Conservation (phyloP, 2,888 invertebrate species). For the Gerosis bhagava region DNA sequence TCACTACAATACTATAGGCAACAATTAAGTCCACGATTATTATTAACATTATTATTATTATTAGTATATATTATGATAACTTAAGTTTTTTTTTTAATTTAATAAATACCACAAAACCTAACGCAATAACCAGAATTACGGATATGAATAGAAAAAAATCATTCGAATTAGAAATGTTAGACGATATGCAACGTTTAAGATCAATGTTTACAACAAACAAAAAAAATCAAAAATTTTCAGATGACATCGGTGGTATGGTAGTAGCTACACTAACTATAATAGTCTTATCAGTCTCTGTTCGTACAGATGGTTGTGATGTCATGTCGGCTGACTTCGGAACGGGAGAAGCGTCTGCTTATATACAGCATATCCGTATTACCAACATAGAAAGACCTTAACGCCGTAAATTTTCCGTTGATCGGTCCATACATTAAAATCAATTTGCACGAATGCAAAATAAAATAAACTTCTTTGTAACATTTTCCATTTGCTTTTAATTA, state of each 20-base stretch:
- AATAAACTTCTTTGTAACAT: no score
- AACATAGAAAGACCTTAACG: no score
- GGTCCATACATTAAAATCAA: no score
- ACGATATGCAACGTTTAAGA: constrained; percentile 81
- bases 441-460: no score
- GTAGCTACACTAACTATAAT: constrained; percentile 40
- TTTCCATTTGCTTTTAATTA: no score
- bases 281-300: constrained; percentile 61
- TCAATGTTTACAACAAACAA: no score
- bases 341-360: constrained; percentile 34
- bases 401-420: no score
- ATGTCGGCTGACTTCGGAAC: constrained; percentile 43
- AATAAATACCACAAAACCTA: constrained; percentile 64
- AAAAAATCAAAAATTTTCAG: constrained; percentile 56
- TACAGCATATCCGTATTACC: no score
- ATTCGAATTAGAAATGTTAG: constrained; percentile 77
- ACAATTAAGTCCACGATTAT: constrained; percentile 56
- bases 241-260: constrained; percentile 78
- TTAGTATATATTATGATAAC: constrained; percentile 51
- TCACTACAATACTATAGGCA: constrained; percentile 69
- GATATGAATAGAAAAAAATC: constrained; percentile 75
- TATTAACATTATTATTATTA: constrained; percentile 43
- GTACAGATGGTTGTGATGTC: constrained; percentile 47
- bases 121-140: constrained; percentile 62
- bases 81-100: constrained; percentile 55